Evolutionary conservation across 2,797 vertebrate genomes (phyloP), one percentile per base, ranked within the genome.

Genomic region (Gymnopithys bicolor): DNA sequence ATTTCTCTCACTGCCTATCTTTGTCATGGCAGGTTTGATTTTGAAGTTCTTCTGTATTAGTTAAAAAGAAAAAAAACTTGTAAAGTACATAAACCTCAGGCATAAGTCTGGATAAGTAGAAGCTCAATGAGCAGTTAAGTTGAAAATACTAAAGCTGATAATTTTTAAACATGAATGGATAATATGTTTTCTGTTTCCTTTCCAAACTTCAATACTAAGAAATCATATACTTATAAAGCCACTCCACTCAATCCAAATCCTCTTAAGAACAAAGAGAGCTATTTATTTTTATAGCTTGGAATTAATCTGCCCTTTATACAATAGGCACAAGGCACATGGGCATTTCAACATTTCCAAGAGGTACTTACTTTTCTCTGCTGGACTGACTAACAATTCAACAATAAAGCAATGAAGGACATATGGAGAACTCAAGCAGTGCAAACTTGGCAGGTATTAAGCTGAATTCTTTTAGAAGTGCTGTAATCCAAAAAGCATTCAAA

Each of bases 201-300:
- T 93, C 68, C 63, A 87, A 51, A 71, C 35, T 93, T 87, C 43
- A 64, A 9, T 81, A 51, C 55, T 91, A 90, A 94, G 68, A 62
- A 86, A 55, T 94, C 89, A 87, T 41, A 83, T 78, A 87, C 76
- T 91, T 95, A 81, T 2, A 94, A 94, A 91, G 84, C 53, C 91
- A 89, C 66, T 96, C 53, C 3, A 5, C 66, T 94, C 73, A 92
- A 71, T 89, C 85, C 79, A 94, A 95, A 96, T 95, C 94, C 87
- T 94, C 76, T 95, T 93, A 94, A 71, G 58, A 92, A 94, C 84
- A 96, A 85, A 94, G 69, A 87, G 21, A 91, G 60, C 87, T 89
- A 51, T 92, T 96, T 94, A 77, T 85, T 93, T 91, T 91, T 88
- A 87, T 78, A 68, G 58, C 73, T 83, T 84, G 73, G 53, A 91